Base-by-base conservation (phyloP, 2,888 invertebrate genomes). In the Leucoma salicis region DNA sequence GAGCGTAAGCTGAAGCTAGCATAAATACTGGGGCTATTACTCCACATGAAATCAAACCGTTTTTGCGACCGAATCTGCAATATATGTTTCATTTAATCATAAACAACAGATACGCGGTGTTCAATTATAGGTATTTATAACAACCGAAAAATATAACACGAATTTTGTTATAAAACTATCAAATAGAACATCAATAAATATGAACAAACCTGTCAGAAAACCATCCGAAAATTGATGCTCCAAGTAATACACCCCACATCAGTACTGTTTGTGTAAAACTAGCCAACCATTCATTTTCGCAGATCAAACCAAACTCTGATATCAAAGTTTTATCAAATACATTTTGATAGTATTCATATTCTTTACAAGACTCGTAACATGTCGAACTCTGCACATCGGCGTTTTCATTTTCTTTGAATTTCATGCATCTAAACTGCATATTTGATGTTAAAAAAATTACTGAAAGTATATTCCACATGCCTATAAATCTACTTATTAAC, bases 1-100 rank as follows among this genome's bases (percentile, higher is more conserved):
- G 92, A 0, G 93, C 91, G 29, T 93, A 85, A 0, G 94, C 91
- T 12, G 93, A 91, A 0, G 88, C 84, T 10, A 93, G 81, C 52
- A 95, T 95, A 14, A 92, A 90, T 8, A 91, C 62, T 3, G 94
- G 81, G 72, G 94, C 94, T 31, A 94, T 74, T 3, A 92, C 67
- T 2, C 94, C 92, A 2, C 94, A 92, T 18, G 89, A 61, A 35
- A 95, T 84, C 41, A 95, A 78, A 0, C 94, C 94, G 35, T 86
- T 85, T 56, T 94, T 70, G 4, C 81, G 74, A 0, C 81, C 80
- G 12, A 60, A 81, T 50, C 82, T 82, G 62, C 5, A 39, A 39
- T 3, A 25, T 8, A 10, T 10, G 10, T 25, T 25, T n/a, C n/a
- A n/a, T n/a, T n/a, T n/a, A n/a, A n/a, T n/a, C n/a, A n/a, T n/a